Conservation (phyloP, 2,797 vertebrate genomes). For the Schizopygopsis malacanthus region DNA sequence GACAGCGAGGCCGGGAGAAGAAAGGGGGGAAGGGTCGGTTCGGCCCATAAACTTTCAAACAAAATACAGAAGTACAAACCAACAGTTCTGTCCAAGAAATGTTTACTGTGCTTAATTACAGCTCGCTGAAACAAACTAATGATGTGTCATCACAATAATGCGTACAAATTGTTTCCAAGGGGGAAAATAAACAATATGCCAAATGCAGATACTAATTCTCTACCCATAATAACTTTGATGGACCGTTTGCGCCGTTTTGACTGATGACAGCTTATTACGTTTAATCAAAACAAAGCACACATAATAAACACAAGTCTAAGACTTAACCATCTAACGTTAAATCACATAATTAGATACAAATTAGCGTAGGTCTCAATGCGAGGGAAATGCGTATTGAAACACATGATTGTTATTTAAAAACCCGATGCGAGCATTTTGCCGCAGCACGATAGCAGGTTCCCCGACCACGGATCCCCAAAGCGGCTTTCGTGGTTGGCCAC, state of each 20-base stretch:
- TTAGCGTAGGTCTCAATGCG: not conserved
- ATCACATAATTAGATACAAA: not conserved
- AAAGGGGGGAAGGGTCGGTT: conserved; percentile 32
- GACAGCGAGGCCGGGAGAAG: not conserved
- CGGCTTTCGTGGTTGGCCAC: conserved; percentile 45
- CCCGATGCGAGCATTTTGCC: conserved; percentile 13
- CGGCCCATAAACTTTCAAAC: conserved; percentile 8
- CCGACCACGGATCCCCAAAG: conserved; percentile 12
- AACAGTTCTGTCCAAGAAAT: not conserved
- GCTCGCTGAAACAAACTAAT: not conserved
- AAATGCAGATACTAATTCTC: not conserved
- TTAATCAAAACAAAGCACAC: not conserved
- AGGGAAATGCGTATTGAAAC: conserved; percentile 8
- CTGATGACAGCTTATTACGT: conserved; percentile 23
- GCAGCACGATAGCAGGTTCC: conserved; percentile 38
- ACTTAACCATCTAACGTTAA: not conserved
- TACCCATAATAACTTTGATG: conserved; percentile 2
- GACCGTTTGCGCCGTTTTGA: not conserved
- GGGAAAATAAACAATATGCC: not conserved
- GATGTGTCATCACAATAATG: not conserved
- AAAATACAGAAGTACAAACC: not conserved
- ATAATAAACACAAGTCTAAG: not conserved
- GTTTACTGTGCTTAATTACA: conserved; percentile 1
- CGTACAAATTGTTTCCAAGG: not conserved
- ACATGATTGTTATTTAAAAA: conserved; percentile 21